Evolutionary conservation across 2,113 vertebrate species (phyloP), one percentile per base, ranked within the genome.

Genomic region (Pachyramphus minor): DNA sequence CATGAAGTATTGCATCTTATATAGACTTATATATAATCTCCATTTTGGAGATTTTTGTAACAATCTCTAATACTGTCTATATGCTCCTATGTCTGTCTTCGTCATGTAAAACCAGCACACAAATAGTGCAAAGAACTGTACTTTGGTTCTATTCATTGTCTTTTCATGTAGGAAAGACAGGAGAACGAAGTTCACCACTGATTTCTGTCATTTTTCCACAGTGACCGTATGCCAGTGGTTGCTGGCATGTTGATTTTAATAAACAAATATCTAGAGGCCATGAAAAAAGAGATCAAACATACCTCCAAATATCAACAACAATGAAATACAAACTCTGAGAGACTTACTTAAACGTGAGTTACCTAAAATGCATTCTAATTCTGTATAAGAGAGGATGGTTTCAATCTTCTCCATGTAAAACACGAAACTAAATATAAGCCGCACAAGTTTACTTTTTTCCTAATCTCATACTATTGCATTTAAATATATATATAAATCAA

Each of bases 341-440:
- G 27, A 49, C 11, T 8, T 59, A 69, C 7, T 79, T 80, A 79
- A 74, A 41, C 3, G 11, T 11, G 33, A 37, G 4, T 15, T 49
- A 45, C 17, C 5, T 55, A 39, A 82, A 89, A 63, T 8, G 2
- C 1, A 2, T 58, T 74, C 33, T 62, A 67, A 71, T 11, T 42
- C 28, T 31, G 8, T 11, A 6, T 15, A 7, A 62, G 5, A 6
- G 14, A 77, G 0, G 1, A 35, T 25, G 7, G 11, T 49, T 77
- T 56, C 41, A 53, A 8, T 25, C 21, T n/a, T 66, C 24, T 53
- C 31, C 31, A 9, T 11, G 15, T 53, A 42, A 73, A 64, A 64
- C 12, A 23, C 24, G n/a, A 56, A 72, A 58, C 6, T 19, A 86
- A 59, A 20, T 21, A 39, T 4, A 79, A 69, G 33, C 14, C 21